Evolutionary conservation across 1,140 invertebrate genomes (phyloP), one percentile per base, ranked within the genome.

Genomic region (Homalodisca vitripennis): DNA sequence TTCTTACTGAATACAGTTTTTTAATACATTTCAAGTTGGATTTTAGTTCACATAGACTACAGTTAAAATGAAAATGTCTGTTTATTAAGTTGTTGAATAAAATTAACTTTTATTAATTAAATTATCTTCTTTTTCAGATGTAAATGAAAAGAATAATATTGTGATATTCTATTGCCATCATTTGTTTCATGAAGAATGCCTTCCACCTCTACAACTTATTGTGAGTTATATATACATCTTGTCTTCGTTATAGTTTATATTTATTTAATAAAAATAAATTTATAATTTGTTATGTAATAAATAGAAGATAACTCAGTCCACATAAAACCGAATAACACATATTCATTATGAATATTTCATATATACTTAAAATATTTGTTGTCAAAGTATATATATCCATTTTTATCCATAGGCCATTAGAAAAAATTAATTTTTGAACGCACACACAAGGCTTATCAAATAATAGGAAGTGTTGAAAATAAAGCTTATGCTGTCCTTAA

Each of bases 141-240:
- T 78, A 3, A 75, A 77, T 10, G 77, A 78, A 70, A 85, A 86
- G 13, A 88, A 85, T 74, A 87, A 90, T 79, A 80, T 95, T 72
- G 81, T 90, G 69, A 85, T 93, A 48, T 98, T 95, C 78, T 91
- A 93, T 77, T 98, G 95, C 77, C 88, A 89, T 71, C 95, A 98
- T 82, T 86, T 88, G 0, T 97, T 95, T 79, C 95, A 98, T 79
- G 87, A 91, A 78, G 85, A 88, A 69, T 98, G 95, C 81, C 78
- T 96, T 71, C 85, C 86, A 47, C 32, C 68, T 48, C 27, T 57
- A 57, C 31, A 62, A 62, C 1, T 66, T 24, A 47, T 68, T 41
- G 67, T 68, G 62, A 55, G 67, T 27, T 30, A 20, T n/a, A n/a
- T n/a, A 20, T 12, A 20, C 6, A 55, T 55, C 10, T 6, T 10